phyloP scores from a whole-genome alignment of 2,797 vertebrate genomes.

The Ambastaia sidthimunki region DNA sequence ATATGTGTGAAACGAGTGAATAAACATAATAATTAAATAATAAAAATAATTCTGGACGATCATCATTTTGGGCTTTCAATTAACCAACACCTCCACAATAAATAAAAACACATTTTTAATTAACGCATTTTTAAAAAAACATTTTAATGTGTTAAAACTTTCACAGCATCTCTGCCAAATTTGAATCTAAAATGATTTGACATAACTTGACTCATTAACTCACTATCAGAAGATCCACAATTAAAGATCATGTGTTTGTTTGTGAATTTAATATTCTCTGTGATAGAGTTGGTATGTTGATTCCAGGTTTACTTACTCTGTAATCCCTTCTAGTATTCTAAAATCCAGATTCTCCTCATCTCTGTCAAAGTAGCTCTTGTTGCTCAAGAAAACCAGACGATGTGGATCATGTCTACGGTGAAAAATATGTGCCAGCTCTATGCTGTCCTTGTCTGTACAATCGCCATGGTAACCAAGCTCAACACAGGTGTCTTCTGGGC shows the following conservation, averaged over 20 bases:
- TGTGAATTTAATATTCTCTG: not conserved
- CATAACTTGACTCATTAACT: not conserved
- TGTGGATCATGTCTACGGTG: constrained; percentile 81
- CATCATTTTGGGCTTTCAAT: not conserved
- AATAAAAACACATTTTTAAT: too few relatives aligned
- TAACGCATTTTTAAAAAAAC: too few relatives aligned
- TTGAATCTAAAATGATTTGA: not conserved
- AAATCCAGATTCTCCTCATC: constrained; percentile 95
- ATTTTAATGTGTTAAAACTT: too few relatives aligned
- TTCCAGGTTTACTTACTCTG: constrained; percentile 83
- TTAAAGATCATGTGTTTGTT: not conserved
- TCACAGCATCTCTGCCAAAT: not conserved
- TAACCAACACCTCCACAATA: not conserved
- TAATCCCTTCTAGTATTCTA: constrained; percentile 90
- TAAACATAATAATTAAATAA: too few relatives aligned
- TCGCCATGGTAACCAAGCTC: constrained; percentile 73
- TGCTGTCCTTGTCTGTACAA: constrained; percentile 77
- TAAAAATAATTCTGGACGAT: too few relatives aligned
- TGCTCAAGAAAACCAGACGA: constrained; percentile 87
- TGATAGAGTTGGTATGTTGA: not conserved
- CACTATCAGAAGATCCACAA: not conserved
- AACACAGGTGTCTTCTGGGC: constrained; percentile 85
- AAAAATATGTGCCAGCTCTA: constrained; percentile 83
- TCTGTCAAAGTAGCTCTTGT: constrained; percentile 92
- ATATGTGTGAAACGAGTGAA: too few relatives aligned